These are phyloP conservation scores for Paedocypris micromegethes DNA, from an alignment of 2,797 vertebrate genomes.

Conservation along the genomic window DNA sequence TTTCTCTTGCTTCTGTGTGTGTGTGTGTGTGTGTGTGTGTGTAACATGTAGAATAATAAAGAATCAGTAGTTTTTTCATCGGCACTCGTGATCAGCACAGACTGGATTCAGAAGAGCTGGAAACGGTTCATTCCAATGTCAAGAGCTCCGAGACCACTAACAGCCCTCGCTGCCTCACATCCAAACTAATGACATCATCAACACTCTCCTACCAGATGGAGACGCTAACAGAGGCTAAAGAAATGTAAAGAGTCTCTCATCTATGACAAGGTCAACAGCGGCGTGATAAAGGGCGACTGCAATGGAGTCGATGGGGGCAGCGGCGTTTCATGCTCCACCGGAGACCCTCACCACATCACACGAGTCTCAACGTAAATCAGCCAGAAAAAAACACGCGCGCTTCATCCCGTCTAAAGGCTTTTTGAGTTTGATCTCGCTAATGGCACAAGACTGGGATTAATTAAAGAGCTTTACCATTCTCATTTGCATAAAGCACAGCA, in stretches of 20 bases:
- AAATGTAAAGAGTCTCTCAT: background rate
- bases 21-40: too few species aligned
- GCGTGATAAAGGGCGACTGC: conserved; percentile 1
- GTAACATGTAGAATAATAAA: too few species aligned
- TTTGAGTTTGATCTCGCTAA: too few species aligned
- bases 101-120: too few species aligned
- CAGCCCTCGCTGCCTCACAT: conserved; percentile 46
- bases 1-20: too few species aligned
- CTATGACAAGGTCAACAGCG: conserved; percentile 32
- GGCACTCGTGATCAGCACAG: too few species aligned
- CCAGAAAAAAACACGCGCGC: background rate
- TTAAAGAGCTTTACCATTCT: too few species aligned
- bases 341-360: conserved; percentile 1
- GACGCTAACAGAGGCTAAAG: conserved; percentile 16
- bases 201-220: conserved; percentile 47
- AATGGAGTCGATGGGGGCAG: too few species aligned
- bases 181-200: conserved; percentile 47
- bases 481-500: too few species aligned
- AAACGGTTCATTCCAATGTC: conserved; percentile 27
- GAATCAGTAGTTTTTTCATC: too few species aligned
- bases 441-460: too few species aligned
- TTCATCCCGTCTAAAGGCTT: too few species aligned
- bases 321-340: conserved; percentile 3
- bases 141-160: conserved; percentile 49
- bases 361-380: background rate